These are phyloP conservation scores for Damaliscus lunatus DNA, from an alignment of 2,113 vertebrate species.

Conservation along the genomic window DNA sequence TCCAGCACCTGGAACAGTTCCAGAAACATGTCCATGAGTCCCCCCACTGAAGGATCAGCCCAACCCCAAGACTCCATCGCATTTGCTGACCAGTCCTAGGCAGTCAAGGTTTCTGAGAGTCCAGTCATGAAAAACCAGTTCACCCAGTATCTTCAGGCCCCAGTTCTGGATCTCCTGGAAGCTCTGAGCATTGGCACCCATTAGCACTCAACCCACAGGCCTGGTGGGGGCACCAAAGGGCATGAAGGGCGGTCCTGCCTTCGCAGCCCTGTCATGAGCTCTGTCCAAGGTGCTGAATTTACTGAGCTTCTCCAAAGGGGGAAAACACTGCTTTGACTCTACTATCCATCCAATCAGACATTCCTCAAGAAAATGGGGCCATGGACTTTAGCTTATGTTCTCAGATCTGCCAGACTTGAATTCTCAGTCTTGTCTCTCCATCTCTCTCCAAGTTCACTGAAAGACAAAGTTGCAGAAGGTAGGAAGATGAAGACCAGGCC, in stretches of 20 bases:
- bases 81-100: not conserved
- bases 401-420: not conserved
- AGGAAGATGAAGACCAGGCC: not conserved
- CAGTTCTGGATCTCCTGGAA: not conserved
- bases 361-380: not conserved
- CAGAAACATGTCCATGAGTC: not conserved
- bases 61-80: not conserved
- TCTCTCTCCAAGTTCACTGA: not conserved
- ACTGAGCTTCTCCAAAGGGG: not conserved
- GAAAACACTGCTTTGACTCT: not conserved
- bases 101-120: not conserved
- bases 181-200: not conserved
- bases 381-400: not conserved
- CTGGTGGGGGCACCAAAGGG: not conserved
- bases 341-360: not conserved
- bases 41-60: not conserved
- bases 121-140: not conserved
- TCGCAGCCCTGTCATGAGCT: rapidly evolving
- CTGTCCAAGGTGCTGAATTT: conserved; percentile 68
- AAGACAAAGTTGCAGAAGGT: not conserved
- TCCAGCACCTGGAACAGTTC: not conserved
- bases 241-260: not conserved
- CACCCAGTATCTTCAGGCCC: not conserved
- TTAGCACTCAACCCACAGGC: not conserved
- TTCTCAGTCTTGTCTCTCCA: not conserved